These are phyloP conservation scores for Alligator mississippiensis DNA, from an alignment of 2,113 vertebrate species.

Conservation along the genomic window DNA sequence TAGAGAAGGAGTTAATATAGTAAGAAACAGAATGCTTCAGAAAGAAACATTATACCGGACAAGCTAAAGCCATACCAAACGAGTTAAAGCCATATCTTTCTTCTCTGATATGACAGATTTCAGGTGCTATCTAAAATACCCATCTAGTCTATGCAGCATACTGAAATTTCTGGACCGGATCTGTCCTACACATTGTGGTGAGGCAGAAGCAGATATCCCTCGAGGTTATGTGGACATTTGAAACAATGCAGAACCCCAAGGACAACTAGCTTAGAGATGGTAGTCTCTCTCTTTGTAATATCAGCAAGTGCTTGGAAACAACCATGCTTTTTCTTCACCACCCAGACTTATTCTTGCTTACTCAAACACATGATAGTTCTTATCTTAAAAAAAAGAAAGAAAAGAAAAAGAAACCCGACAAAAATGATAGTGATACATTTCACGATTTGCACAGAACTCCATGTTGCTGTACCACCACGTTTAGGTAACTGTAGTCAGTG, in stretches of 20 bases:
- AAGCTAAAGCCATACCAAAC: background rate
- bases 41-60: background rate
- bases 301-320: background rate
- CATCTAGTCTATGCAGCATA: background rate
- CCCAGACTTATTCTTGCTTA: background rate
- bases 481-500: background rate
- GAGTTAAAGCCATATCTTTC: background rate
- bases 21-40: background rate
- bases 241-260: background rate
- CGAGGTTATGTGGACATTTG: background rate
- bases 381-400: too few relatives aligned
- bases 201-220: background rate
- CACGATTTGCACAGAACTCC: background rate
- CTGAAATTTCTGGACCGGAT: background rate
- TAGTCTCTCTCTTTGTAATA: background rate
- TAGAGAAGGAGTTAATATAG: background rate
- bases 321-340: background rate
- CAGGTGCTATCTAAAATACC: background rate
- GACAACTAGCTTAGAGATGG: background rate
- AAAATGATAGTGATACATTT: background rate
- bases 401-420: background rate
- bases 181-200: background rate
- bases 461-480: background rate
- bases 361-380: background rate
- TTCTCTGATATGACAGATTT: background rate